Evolutionary conservation across 2,888 invertebrate species (phyloP), one percentile per base, ranked within the genome.

Genomic region (Pterobdella sp.): DNA sequence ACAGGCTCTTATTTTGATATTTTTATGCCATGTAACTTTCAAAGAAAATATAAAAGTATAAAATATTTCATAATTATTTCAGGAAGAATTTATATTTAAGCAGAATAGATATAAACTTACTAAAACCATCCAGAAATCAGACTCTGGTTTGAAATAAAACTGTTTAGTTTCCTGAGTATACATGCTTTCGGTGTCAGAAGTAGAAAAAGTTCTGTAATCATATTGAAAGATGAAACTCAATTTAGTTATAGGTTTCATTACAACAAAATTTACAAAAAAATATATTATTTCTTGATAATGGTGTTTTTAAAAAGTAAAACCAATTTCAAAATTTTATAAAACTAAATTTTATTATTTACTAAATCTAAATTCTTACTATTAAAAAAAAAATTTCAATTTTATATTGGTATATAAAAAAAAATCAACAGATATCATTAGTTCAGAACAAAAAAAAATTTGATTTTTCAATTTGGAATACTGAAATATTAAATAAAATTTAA

Each of bases 131-230:
- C 94, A 95, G 83, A 89, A 93, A 78, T 90, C 88, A 78, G 88
- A 87, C 82, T 95, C 95, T 1, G 94, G 90, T 84, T 94, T 90
- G 82, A 88, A 90, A 82, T 92, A 93, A 72, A 93, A 86, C 82
- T 94, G 92, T 74, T 91, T 87, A 52, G 91, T 90, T 82, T 94
- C 93, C 81, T 91, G 90, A 22, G 94, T 94, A 80, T 94, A 92
- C 74, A 95, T 84, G 72, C 90, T 90, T 84, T 92, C 90, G 83
- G 93, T 92, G 49, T 88, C 86, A 77, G 90, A 88, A 76, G 89
- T 89, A 52, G 90, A 90, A 81, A 93, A 94, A 74, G 91, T 91
- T 76, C 92, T 92, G 82, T 68, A 86, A 32, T 69, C 72, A 42
- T 22, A 72, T 37, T 72, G 72, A 64, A 68, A 71, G 26, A 73